These are phyloP conservation scores for Eristalis tenax DNA, from an alignment of 2,888 invertebrate genomes.

Conservation along the genomic window DNA sequence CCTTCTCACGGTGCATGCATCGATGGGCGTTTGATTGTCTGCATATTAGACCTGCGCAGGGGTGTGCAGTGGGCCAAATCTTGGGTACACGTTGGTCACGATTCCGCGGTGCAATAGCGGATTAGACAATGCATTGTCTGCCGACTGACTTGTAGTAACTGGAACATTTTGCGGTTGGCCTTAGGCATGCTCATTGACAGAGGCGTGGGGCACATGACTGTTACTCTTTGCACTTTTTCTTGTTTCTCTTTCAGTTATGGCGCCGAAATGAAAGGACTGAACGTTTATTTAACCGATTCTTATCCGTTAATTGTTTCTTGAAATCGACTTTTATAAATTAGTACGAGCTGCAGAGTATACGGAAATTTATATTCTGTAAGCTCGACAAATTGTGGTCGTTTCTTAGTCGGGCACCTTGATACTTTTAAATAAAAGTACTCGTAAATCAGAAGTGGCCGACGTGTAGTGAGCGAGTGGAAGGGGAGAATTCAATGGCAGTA, in stretches of 20 bases:
- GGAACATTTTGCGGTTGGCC: slow-evolving; percentile 51
- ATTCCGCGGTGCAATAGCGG: slow-evolving; percentile 42
- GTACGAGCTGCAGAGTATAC: not conserved
- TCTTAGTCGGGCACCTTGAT: not conserved
- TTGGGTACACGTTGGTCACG: slow-evolving; percentile 63
- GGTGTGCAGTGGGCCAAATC: slow-evolving; percentile 42
- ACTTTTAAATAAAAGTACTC: not conserved
- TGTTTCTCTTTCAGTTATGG: not conserved
- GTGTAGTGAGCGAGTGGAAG: too few relatives aligned
- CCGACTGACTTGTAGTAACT: slow-evolving; percentile 22
- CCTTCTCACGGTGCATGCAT: slow-evolving; percentile 60
- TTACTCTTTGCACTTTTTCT: not conserved
- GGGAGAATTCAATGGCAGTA: too few relatives aligned
- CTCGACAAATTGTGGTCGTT: not conserved
- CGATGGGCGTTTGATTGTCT: slow-evolving; percentile 35
- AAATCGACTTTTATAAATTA: slow-evolving; percentile 19
- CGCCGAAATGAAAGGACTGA: slow-evolving; percentile 54
- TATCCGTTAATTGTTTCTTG: slow-evolving; percentile 61
- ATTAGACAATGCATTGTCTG: not conserved
- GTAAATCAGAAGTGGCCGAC: too few relatives aligned
- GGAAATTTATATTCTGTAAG: not conserved
- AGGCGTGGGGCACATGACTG: slow-evolving; percentile 24
- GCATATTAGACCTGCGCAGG: slow-evolving; percentile 29
- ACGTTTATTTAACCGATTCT: slow-evolving; percentile 30
- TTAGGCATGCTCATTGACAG: slow-evolving; percentile 41